These are phyloP conservation scores for Aethes cnicana DNA, from an alignment of 2,888 invertebrate genomes.

Conservation along the genomic window DNA sequence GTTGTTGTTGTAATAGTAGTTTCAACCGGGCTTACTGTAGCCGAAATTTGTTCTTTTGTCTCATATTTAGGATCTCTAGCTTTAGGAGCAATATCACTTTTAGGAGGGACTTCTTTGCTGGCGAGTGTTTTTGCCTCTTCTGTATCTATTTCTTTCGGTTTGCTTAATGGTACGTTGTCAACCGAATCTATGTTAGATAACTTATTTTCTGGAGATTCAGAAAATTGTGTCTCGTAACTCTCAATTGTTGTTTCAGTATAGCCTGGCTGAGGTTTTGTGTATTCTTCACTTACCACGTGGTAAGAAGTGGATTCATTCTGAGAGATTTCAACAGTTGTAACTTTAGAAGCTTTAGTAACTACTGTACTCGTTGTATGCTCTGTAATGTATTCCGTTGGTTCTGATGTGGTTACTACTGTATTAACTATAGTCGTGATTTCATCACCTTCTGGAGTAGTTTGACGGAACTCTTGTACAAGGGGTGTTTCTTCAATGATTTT, in stretches of 20 bases:
- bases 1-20: neutral
- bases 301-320: constrained; percentile 62
- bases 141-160: constrained; percentile 18
- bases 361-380: constrained; percentile 59
- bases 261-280: constrained; percentile 40
- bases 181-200: constrained; percentile 10
- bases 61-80: constrained; percentile 25
- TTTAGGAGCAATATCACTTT: constrained; percentile 10
- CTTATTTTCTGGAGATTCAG: constrained; percentile 31
- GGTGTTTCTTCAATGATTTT: constrained; percentile 43
- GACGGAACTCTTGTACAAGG: constrained; percentile 45
- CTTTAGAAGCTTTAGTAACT: constrained; percentile 57
- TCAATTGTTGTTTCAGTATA: constrained; percentile 42
- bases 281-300: constrained; percentile 52
- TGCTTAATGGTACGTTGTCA: constrained; percentile 17
- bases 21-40: constrained; percentile 27
- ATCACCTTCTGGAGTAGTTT: constrained; percentile 32
- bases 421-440: constrained; percentile 51
- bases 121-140: neutral
- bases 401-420: constrained; percentile 49
- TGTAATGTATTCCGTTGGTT: constrained; percentile 52
- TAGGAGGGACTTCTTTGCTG: constrained; percentile 1
- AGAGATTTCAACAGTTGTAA: constrained; percentile 61
- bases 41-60: constrained; percentile 22
- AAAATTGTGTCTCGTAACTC: constrained; percentile 41